Evolutionary conservation across 2,113 vertebrate genomes (phyloP).

Genomic region (Gopherus evgoodei): DNA sequence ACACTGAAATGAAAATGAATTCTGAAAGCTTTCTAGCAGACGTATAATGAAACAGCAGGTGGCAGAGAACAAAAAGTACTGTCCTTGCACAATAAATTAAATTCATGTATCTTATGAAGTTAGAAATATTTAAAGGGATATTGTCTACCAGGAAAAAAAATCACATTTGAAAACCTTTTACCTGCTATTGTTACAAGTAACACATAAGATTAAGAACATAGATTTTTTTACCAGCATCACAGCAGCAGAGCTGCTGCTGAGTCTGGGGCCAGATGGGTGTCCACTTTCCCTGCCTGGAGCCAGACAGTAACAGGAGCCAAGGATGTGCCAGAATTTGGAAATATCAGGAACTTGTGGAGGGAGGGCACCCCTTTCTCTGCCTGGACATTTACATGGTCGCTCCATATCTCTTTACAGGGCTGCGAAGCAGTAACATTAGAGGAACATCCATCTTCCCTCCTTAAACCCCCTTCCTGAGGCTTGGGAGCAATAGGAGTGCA

Average conservation of each 20-base stretch:
- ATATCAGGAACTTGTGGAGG: conserved; percentile 7
- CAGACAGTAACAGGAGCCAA: neutral
- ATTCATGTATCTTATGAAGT: neutral
- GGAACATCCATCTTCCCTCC: neutral
- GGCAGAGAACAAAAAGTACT: conserved; percentile 9
- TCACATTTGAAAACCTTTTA: neutral
- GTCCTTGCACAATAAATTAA: conserved; percentile 14
- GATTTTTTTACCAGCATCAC: accelerated
- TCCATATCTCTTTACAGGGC: neutral
- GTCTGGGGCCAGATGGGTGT: neutral
- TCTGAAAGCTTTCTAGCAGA: conserved; percentile 31
- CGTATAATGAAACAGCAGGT: conserved; percentile 56
- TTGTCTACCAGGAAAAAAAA: neutral
- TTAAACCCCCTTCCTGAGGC: neutral
- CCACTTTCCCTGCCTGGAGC: neutral
- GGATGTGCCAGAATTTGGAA: conserved; percentile 2
- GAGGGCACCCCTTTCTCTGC: neutral
- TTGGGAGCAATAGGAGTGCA: neutral
- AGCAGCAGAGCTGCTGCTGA: neutral
- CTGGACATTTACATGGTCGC: neutral
- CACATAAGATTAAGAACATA: neutral
- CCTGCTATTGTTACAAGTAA: neutral
- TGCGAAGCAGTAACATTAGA: neutral
- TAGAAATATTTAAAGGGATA: neutral
- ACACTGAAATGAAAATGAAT: conserved; percentile 43